A percentile compares a stretch with the other conserved stretches of the same genome.
Conservation (phyloP, 1,140 invertebrate species). For the Drosophila punjabiensis region DNA sequence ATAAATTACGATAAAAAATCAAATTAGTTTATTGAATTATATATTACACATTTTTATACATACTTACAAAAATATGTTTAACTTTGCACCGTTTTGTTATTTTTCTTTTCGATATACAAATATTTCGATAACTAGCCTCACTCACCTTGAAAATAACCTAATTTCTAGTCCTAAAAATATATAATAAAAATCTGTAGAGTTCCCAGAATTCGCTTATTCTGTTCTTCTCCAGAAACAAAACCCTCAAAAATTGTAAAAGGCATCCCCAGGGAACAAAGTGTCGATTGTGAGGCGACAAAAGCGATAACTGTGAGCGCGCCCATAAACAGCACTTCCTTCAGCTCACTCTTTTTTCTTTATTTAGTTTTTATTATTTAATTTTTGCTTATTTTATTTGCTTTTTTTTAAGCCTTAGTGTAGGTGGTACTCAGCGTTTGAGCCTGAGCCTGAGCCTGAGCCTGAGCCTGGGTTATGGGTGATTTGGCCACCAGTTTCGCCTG, state of each 20-base stretch:
- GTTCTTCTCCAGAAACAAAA: not conserved
- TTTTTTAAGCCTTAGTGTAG: too few relatives aligned
- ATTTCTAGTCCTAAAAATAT: not conserved
- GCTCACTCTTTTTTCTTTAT: not conserved
- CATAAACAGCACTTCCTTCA: constrained; percentile 22
- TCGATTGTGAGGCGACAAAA: constrained; percentile 69
- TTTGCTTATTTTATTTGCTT: not conserved
- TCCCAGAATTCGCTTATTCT: not conserved
- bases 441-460: too few relatives aligned
- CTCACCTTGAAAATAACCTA: not conserved
- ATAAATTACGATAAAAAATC: too few relatives aligned
- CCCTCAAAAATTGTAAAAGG: not conserved
- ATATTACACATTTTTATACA: too few relatives aligned
- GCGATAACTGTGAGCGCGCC: constrained; percentile 46
- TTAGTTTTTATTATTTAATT: not conserved
- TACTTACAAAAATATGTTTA: too few relatives aligned
- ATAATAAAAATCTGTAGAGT: not conserved
- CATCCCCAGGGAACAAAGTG: constrained; percentile 24
- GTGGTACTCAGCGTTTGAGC: too few relatives aligned
- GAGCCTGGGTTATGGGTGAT: too few relatives aligned
- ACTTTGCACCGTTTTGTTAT: too few relatives aligned
- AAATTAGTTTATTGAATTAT: too few relatives aligned
- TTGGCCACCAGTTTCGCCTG: constrained; percentile 52
- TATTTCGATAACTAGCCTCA: not conserved
- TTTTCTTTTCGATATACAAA: too few relatives aligned